Base-by-base conservation (phyloP, 1,140 invertebrate genomes). In the Aplysia californica region DNA sequence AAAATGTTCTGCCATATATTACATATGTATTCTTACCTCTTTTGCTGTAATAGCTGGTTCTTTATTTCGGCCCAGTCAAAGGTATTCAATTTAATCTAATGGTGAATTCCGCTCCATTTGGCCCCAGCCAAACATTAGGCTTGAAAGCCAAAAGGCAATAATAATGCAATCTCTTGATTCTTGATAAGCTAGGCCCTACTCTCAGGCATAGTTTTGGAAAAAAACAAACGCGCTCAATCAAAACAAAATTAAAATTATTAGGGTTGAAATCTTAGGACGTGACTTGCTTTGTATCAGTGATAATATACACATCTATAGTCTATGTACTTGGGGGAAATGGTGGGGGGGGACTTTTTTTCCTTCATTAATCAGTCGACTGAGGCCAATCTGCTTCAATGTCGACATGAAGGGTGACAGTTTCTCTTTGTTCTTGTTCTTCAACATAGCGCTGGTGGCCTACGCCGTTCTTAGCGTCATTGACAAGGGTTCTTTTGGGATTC, bases 391-490 rank as follows among this genome's bases (percentile, higher is more conserved):
- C 44, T n/a, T 50, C 44, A 50, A 50, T 50, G 44, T 50, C 44
- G 44, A 50, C 44, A n/a, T 50, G 44, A 15, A 50, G 10, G 44
- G 44, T 50, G 44, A 50, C 44, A 50, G 10, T 50, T 50, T 50
- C 44, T 50, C n/a, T 50, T 50, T 50, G 44, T n/a, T 50, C n/a
- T n/a, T 50, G 44, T 50, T 50, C 44, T 50, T 61, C 58, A 6
- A 18, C 18, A 29, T 61, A 61, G 20, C 58, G 18, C 18, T 31
- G 58, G 29, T 61, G 29, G 26, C 58, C 10, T 18, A 61, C 29
- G 29, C 58, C 58, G 58, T 61, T 61, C 58, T 61, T 61, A 18
- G 29, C 58, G 29, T 23, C 58, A 61, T 61, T 26, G 58, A 61
- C 58, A 23, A 61, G 58, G 58, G 18, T 31, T 61, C 26, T 31